Conservation (phyloP, 2,113 vertebrate genomes). For the Toxotes chatareus region DNA sequence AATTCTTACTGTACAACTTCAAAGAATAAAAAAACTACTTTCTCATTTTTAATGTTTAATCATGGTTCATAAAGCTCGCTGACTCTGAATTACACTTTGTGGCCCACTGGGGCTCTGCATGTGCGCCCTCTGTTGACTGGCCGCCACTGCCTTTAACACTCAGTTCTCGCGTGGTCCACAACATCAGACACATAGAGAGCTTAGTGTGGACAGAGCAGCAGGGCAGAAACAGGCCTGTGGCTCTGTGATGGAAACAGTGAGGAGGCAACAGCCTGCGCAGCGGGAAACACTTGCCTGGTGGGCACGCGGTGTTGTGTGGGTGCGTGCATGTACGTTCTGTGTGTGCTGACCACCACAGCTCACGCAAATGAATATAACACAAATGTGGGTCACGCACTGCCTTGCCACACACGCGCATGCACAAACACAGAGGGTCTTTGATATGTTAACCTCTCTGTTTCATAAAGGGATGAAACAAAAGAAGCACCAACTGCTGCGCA, state of each 20-base stretch:
- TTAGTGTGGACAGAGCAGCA: conserved; percentile 63
- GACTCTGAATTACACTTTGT: not conserved
- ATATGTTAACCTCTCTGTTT: conserved; percentile 49
- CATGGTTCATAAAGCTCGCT: not conserved
- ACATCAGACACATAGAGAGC: conserved; percentile 51
- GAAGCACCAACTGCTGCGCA: conserved; percentile 2
- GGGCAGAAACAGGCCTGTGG: conserved; percentile 75
- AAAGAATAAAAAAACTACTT: not conserved
- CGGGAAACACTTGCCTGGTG: conserved; percentile 54
- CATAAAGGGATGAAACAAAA: conserved; percentile 42
- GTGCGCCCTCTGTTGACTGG: not conserved
- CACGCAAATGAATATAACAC: conserved; percentile 29
- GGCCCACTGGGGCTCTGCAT: not conserved
- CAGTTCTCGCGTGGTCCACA: not conserved
- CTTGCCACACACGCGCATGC: not conserved
- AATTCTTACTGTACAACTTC: not conserved
- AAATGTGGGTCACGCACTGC: conserved; percentile 29
- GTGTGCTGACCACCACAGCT: conserved; percentile 40
- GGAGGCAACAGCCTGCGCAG: conserved; percentile 63
- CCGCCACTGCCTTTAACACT: not conserved
- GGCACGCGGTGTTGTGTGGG: conserved; percentile 12
- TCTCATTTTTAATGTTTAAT: not conserved
- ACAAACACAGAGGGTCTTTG: conserved; percentile 11
- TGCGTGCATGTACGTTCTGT: conserved; percentile 15
- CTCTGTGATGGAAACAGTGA: conserved; percentile 77